Base-by-base conservation (phyloP, 2,113 vertebrate species). In the Cinclus cinclus region DNA sequence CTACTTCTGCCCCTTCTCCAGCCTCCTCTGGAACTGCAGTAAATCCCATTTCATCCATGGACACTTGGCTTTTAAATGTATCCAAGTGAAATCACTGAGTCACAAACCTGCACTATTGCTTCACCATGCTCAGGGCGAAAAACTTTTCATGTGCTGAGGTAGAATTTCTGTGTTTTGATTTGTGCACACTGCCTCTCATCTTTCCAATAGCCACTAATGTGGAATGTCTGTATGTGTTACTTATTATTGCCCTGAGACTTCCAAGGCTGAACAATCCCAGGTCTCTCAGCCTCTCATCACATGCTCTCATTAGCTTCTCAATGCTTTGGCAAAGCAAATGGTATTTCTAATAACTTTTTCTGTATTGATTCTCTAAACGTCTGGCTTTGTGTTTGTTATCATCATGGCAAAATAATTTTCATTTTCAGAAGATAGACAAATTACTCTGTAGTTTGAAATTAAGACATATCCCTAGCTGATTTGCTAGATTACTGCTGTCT, bases 271-370 rank as follows among this genome's bases (percentile, higher is more conserved):
- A 21, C 20, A 80, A 27, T 37, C 7, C 37, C 49, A 49, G 4
- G 6, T 39, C 4, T 85, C 35, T 69, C 53, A 83, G 13, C 7
- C 4, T 75, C 28, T 42, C 33, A 31, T 64, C 15, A 23, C n/a
- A 20, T 0, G 0, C 41, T 42, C 15, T 65, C 47, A 33, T 11
- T 30, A 24, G 5, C 6, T 67, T 80, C 31, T 83, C n/a, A 67
- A 31, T 44, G 10, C 11, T 53, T 58, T 47, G 17, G 27, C 10
- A 89, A 76, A 53, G 7, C 21, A 39, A 91, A 79, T 10, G 11
- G 9, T 6, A 41, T 46, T 70, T 90, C 18, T 21, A 52, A 17
- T 63, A 7, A 42, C 5, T 25, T 44, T 3, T 59, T 82, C 35
- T 56, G 3, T 25, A 30, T 53, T 75, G 65, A 27, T 14, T 70